Evolutionary conservation across 2,888 invertebrate species (phyloP), one percentile per base, ranked within the genome.

Genomic region (Parapristionchus giblindavisi): DNA sequence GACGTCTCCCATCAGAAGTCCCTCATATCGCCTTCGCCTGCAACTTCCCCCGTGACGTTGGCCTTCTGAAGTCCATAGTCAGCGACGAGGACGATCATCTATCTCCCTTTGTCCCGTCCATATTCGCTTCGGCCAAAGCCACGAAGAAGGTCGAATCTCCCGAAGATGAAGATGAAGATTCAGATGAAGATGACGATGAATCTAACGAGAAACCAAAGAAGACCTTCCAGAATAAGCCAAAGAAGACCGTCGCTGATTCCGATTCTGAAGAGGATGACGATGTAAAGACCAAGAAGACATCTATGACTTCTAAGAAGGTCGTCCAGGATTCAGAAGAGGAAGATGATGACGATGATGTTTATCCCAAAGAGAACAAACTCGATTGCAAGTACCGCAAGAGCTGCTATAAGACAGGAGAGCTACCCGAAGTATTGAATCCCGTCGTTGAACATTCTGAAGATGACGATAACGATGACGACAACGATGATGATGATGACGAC

Each of bases 361-460:
- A 29, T 29, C 32, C 34, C 52, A 48, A 38, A 27, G 40, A 17
- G 8, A 2, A 38, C 2, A 51, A 60, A 72, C 54, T 72, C 11
- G 48, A 43, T 21, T 84, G 85, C 78, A 81, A 82, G 66, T 83
- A 81, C 61, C 77, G 85, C 34, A 78, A 83, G 75, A 76, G 80
- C 3, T 85, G 85, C 75, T 84, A 84, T 66, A 79, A 79, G 52
- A 80, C 77, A 40, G 83, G 81, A 70, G 77, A 78, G 27, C 71
- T 77, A 17, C 81, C 79, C 0, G 75, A 81, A 32, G 78, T 81
- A 27, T 79, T 74, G 40, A 34, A 51, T 11, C 61, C 40, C 43
- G 75, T 76, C 27, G 21, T 11, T 34, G 27, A 6, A 32, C 38
- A 75, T 1, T 80, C 80, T 52, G 79, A 77, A 40, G 17, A 8